Evolutionary conservation across 2,797 vertebrate genomes (phyloP).

Genomic region (Argyrosomus regius): DNA sequence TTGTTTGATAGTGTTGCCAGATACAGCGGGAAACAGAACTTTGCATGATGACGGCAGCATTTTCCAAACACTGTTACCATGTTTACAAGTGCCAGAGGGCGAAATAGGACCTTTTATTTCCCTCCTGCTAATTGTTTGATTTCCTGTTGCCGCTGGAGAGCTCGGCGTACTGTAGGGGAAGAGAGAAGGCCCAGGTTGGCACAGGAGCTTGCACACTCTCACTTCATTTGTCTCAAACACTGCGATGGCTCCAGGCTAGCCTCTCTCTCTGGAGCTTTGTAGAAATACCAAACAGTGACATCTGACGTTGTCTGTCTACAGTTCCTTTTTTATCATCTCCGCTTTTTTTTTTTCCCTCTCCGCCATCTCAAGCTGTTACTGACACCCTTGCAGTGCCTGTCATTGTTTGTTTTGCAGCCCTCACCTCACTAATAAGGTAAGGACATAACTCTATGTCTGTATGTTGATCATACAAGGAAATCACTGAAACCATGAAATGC

Average conservation of each 20-base stretch:
- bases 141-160: constrained; percentile 86
- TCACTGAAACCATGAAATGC: constrained; percentile 32
- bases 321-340: constrained; percentile 65
- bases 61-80: constrained; percentile 77
- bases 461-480: constrained; percentile 33
- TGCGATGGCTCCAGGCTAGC: constrained; percentile 81
- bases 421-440: constrained; percentile 59
- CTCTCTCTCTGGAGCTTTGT: constrained; percentile 86
- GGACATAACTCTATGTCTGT: constrained; percentile 30
- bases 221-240: constrained; percentile 81
- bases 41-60: constrained; percentile 69
- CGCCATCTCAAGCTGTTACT: constrained; percentile 66
- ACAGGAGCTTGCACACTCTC: constrained; percentile 67
- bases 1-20: constrained; percentile 21
- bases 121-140: constrained; percentile 90
- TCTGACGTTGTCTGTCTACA: constrained; percentile 81
- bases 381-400: constrained; percentile 61
- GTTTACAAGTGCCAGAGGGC: constrained; percentile 84
- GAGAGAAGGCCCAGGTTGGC: constrained; percentile 76
- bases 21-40: constrained; percentile 65
- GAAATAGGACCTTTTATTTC: constrained; percentile 84
- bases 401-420: constrained; percentile 62
- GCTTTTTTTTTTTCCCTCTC: constrained; percentile 31
- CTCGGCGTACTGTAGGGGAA: constrained; percentile 64
- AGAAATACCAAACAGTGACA: constrained; percentile 86